These are phyloP conservation scores for Mallotus villosus DNA, from an alignment of 2,797 vertebrate species.

Conservation along the genomic window DNA sequence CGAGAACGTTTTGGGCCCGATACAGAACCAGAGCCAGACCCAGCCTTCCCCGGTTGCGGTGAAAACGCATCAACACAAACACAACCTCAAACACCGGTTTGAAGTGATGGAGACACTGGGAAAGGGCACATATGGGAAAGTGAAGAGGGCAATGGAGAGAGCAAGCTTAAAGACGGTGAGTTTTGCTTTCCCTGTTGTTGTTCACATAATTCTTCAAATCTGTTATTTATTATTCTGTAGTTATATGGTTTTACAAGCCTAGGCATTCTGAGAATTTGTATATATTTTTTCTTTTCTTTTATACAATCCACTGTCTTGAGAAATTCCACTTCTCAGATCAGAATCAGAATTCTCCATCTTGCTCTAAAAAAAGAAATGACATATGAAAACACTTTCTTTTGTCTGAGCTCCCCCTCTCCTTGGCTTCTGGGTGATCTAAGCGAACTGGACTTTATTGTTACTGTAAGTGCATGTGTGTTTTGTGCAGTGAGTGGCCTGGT, in stretches of 20 bases:
- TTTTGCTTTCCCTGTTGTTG: neutral
- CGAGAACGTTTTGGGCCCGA: conserved; percentile 14
- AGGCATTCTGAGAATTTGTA: neutral
- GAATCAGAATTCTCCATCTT: too few relatives aligned
- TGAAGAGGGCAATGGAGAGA: conserved; percentile 78
- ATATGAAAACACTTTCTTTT: too few relatives aligned
- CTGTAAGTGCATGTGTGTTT: too few relatives aligned
- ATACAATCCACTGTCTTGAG: too few relatives aligned
- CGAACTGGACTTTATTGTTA: too few relatives aligned
- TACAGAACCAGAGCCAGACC: neutral
- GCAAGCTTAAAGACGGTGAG: conserved; percentile 71
- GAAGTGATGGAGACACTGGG: conserved; percentile 81
- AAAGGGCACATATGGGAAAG: conserved; percentile 80
- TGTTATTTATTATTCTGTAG: conserved; percentile 1
- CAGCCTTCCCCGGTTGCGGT: conserved; percentile 52
- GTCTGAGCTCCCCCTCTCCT: too few relatives aligned
- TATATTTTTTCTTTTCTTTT: neutral
- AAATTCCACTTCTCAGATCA: too few relatives aligned
- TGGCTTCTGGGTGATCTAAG: too few relatives aligned
- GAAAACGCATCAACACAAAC: conserved; percentile 81
- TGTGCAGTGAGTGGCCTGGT: too few relatives aligned
- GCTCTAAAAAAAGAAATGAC: too few relatives aligned
- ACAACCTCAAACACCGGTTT: conserved; percentile 79
- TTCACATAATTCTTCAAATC: neutral
- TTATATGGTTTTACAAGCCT: neutral